Evolutionary conservation across 1,140 invertebrate genomes (phyloP).

Genomic region (Drosophila triauraria): DNA sequence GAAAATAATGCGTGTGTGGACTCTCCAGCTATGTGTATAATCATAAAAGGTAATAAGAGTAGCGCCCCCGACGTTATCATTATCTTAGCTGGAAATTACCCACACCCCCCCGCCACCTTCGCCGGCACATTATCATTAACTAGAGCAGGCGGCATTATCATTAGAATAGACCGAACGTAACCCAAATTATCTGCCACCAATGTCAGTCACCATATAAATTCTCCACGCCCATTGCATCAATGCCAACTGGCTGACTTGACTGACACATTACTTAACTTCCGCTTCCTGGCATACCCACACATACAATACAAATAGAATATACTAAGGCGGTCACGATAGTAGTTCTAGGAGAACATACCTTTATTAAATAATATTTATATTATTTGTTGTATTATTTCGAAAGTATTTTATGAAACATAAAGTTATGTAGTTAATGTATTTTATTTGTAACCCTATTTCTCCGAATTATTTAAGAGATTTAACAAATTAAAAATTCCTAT

Average conservation of each 20-base stretch:
- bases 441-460: too few relatives aligned
- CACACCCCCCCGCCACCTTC: conserved; percentile 12
- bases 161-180: conserved; percentile 53
- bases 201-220: conserved; percentile 40
- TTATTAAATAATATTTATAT: neutral
- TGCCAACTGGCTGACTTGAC: conserved; percentile 67
- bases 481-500: too few relatives aligned
- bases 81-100: conserved; percentile 35
- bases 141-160: conserved; percentile 37
- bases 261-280: conserved; percentile 83
- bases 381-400: neutral
- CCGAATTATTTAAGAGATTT: too few relatives aligned
- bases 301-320: conserved; percentile 14
- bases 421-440: neutral
- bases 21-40: neutral
- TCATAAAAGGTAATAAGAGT: conserved; percentile 37
- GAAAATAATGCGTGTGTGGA: conserved; percentile 18
- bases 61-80: conserved; percentile 37
- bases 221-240: conserved; percentile 56
- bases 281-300: conserved; percentile 67
- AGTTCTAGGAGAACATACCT: neutral
- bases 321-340: neutral
- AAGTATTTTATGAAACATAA: neutral
- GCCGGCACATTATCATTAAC: conserved; percentile 47
- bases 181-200: conserved; percentile 56